These are phyloP conservation scores for Drosophila histrio DNA, from an alignment of 2,888 invertebrate species.

Conservation along the genomic window DNA sequence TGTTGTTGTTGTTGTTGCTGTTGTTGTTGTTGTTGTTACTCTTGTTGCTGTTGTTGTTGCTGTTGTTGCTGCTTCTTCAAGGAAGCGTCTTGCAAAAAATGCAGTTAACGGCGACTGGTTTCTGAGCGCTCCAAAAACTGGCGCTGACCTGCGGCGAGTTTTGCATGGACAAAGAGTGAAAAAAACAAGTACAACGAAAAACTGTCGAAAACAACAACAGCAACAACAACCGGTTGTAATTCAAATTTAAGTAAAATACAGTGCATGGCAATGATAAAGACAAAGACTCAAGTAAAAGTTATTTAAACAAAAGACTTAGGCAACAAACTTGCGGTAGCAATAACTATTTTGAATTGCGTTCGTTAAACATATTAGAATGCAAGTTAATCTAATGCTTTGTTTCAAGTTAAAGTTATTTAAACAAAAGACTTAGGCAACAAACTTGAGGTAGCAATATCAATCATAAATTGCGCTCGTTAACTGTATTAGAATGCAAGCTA, in stretches of 20 bases:
- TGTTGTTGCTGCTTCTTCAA: slow-evolving; percentile 58
- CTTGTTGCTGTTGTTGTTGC: too few species aligned
- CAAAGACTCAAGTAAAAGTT: slow-evolving; percentile 36
- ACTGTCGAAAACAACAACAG: slow-evolving; percentile 17
- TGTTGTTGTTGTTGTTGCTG: background rate
- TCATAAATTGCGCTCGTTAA: too few species aligned
- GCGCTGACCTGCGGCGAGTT: slow-evolving; percentile 66
- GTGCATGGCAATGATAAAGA: background rate
- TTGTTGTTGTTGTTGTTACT: slow-evolving; percentile 43
- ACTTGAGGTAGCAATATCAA: too few species aligned
- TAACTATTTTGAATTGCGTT: background rate
- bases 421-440: too few species aligned
- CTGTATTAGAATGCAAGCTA: too few species aligned
- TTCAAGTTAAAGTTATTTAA: too few species aligned
- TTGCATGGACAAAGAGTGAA: slow-evolving; percentile 28
- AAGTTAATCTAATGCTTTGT: too few species aligned
- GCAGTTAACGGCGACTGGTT: slow-evolving; percentile 75
- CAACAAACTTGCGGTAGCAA: slow-evolving; percentile 24
- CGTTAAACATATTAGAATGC: background rate
- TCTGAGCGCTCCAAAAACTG: slow-evolving; percentile 41
- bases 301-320: slow-evolving; percentile 48
- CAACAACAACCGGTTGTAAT: slow-evolving; percentile 60
- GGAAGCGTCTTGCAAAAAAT: slow-evolving; percentile 63
- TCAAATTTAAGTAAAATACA: slow-evolving; percentile 44
- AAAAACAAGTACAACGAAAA: slow-evolving; percentile 9